These are phyloP conservation scores for Drosophila pegasa DNA, from an alignment of 2,888 invertebrate genomes.

Conservation along the genomic window DNA sequence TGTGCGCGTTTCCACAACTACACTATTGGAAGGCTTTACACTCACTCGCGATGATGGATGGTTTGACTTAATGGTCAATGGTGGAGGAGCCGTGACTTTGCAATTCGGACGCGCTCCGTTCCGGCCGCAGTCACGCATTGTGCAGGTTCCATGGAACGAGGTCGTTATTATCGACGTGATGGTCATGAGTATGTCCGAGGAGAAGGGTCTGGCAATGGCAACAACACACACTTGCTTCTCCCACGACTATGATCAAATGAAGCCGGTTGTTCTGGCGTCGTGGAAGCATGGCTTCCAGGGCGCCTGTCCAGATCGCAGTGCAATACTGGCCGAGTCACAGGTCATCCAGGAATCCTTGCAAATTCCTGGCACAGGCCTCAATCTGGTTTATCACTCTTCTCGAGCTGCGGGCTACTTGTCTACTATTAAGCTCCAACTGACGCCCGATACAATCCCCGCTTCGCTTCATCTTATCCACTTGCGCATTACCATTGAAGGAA, in stretches of 20 bases:
- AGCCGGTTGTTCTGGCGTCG: slow-evolving; percentile 95
- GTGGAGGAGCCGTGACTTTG: slow-evolving; percentile 98
- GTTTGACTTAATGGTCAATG: slow-evolving; percentile 99
- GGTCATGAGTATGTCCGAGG: slow-evolving; percentile 92
- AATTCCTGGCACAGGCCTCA: slow-evolving; percentile 97
- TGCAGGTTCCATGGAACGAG: slow-evolving; percentile 98
- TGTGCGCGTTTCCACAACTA: slow-evolving; percentile 96
- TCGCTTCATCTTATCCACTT: slow-evolving; percentile 95
- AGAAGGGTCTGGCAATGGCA: slow-evolving; percentile 88
- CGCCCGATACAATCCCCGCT: slow-evolving; percentile 92
- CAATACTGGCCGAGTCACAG: slow-evolving; percentile 95
- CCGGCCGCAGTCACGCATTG: slow-evolving; percentile 93
- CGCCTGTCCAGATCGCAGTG: slow-evolving; percentile 96
- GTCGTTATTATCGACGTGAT: slow-evolving; percentile 97
- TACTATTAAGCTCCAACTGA: slow-evolving; percentile 95
- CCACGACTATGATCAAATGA: slow-evolving; percentile 96
- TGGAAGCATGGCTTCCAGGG: slow-evolving; percentile 98
- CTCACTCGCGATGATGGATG: slow-evolving; percentile 95
- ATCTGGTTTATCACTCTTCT: slow-evolving; percentile 98
- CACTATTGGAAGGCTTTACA: slow-evolving; percentile 98
- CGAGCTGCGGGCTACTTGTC: slow-evolving; percentile 96
- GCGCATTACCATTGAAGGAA: slow-evolving; percentile 97
- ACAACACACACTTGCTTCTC: slow-evolving; percentile 92
- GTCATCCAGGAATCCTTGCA: slow-evolving; percentile 97
- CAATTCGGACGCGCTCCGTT: slow-evolving; percentile 97